Conservation (phyloP, 2,797 vertebrate genomes). For the Buceros bicornis region DNA sequence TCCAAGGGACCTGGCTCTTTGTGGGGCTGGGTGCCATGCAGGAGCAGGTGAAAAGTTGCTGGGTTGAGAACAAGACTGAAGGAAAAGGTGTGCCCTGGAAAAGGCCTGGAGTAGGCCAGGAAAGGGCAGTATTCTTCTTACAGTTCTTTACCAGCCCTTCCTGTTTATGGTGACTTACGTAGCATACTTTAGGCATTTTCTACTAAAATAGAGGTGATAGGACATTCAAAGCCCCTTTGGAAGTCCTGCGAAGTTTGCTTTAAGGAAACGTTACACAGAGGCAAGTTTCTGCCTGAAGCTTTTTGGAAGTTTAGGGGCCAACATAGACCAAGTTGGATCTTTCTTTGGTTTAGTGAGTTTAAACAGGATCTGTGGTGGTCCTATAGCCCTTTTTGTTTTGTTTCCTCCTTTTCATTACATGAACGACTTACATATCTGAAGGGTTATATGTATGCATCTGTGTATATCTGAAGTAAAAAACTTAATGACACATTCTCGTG, state of each 20-base stretch:
- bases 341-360: not conserved
- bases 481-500: not conserved
- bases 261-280: not conserved
- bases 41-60: not conserved
- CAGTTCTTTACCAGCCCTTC: not conserved
- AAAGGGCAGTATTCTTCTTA: not conserved
- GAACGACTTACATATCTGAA: not conserved
- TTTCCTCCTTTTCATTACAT: not conserved
- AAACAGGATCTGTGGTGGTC: not conserved
- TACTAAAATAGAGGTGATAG: not conserved
- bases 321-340: not conserved
- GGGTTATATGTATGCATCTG: fast-evolving
- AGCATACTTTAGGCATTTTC: not conserved
- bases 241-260: not conserved
- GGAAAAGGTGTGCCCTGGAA: not conserved
- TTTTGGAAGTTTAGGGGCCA: not conserved
- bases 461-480: not conserved
- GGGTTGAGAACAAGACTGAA: not conserved
- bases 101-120: not conserved
- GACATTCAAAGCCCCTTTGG: not conserved
- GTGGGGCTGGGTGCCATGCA: not conserved
- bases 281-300: not conserved
- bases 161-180: not conserved
- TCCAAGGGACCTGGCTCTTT: not conserved
- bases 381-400: not conserved